Percentiles rank a stretch among this genome's conserved stretches.
Conservation (phyloP, 2,797 vertebrate genomes). For the Rhynchotus rufescens region DNA sequence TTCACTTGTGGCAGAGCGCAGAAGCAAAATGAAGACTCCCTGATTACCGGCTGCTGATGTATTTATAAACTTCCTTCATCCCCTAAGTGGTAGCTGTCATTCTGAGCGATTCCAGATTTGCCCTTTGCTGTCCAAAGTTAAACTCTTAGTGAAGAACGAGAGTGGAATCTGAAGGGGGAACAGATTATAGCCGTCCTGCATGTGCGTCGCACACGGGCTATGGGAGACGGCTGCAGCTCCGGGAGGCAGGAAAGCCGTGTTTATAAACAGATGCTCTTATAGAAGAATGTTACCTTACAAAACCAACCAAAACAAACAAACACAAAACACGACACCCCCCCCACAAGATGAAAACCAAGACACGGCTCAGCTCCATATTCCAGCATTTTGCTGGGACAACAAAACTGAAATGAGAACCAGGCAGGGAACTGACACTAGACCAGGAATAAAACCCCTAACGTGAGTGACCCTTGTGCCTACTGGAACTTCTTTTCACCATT, state of each 20-base stretch:
- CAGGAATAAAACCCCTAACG: background rate
- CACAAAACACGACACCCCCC: background rate
- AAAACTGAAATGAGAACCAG: background rate
- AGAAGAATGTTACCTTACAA: background rate
- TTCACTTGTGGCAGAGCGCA: background rate
- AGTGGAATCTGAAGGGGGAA: background rate
- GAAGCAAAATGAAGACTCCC: background rate
- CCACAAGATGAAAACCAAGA: background rate
- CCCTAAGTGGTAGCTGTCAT: slow-evolving; percentile 2
- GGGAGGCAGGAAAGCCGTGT: background rate
- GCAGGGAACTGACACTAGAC: background rate
- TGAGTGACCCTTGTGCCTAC: background rate
- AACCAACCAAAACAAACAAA: background rate
- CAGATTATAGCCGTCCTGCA: background rate
- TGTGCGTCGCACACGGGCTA: background rate
- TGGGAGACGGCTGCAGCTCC: background rate
- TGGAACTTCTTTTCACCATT: background rate
- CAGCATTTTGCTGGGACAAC: background rate
- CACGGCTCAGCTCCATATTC: background rate
- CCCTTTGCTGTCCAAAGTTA: slow-evolving; percentile 18
- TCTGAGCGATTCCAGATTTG: slow-evolving; percentile 42
- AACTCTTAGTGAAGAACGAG: background rate
- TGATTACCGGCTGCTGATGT: background rate
- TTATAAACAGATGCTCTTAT: background rate
- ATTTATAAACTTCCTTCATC: slow-evolving; percentile 61